Evolutionary conservation across 1,140 invertebrate species (phyloP), one percentile per base, ranked within the genome.

Genomic region (Lucilia sericata): DNA sequence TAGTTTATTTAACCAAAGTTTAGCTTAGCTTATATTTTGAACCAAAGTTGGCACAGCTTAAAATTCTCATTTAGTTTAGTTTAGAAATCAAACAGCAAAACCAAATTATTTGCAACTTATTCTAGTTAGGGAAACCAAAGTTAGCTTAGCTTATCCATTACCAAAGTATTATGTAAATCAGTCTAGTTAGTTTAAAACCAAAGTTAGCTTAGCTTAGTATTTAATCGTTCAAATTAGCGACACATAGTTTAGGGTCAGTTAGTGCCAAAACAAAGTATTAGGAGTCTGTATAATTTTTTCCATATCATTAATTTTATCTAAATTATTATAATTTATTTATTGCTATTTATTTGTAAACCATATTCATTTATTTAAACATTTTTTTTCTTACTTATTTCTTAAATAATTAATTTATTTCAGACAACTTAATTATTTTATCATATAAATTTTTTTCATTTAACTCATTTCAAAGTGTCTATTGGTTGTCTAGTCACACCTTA

Each of bases 21-120:
- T 76, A 42, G 74, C 34, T 76, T 76, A 76, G 74, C 34, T 36
- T 42, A 17, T 0, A 74, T 3, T 1, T 21, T 1, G 14, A 76
- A 76, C 74, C 74, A 76, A 76, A 76, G 14, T 70, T 70, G 65
- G 65, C 65, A 19, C 19, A 70, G 65, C 65, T 70, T 21, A 70
- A 25, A 19, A 70, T 21, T 70, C 5, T 70, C 65, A 36, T 76
- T 17, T 36, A 76, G 74, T 76, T 76, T 36, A 76, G 34, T 76
- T 76, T 76, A 36, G 8, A 30, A 36, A 30, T 3, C 25, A 36
- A 76, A 14, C 30, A 34, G 25, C 25, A 30, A 74, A 84, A 51
- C 84, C 88, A 17, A 89, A 89, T 60, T 86, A 87, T 65, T 21
- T 19, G 13, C 76, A 51, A 74, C 12, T 84, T 75, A 83, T n/a